A percentile compares a stretch with the other conserved stretches of the same genome.
These are phyloP conservation scores for Phocoena sinus DNA, from an alignment of 2,113 vertebrate species.

Conservation along the genomic window DNA sequence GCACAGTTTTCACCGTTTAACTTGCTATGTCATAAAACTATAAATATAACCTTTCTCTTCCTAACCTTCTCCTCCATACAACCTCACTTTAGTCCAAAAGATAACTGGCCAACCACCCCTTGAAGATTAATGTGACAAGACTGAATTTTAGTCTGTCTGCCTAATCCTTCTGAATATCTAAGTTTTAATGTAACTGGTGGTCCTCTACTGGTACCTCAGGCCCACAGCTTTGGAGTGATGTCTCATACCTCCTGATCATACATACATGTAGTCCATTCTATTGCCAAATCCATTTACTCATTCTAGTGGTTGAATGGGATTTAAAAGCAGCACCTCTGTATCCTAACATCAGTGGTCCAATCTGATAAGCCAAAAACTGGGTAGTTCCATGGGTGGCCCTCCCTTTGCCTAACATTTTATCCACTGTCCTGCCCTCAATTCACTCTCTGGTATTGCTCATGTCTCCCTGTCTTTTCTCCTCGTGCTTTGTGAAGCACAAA, in stretches of 20 bases:
- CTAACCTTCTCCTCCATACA: background rate
- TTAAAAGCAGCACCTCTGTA: background rate
- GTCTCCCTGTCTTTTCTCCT: background rate
- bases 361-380: background rate
- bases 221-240: background rate
- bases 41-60: background rate
- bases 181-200: background rate
- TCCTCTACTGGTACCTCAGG: background rate
- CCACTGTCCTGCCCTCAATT: background rate
- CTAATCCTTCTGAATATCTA: background rate
- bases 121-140: background rate
- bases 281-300: background rate
- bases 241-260: background rate
- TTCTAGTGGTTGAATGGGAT: background rate
- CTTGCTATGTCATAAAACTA: background rate
- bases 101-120: background rate
- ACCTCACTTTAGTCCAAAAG: background rate
- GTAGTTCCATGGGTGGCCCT: background rate
- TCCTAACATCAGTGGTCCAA: background rate
- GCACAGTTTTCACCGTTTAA: background rate
- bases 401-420: background rate
- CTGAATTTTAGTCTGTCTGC: background rate
- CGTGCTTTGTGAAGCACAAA: background rate
- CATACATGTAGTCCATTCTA: background rate
- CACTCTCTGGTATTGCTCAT: background rate